Evolutionary conservation across 2,888 invertebrate species (phyloP), one percentile per base, ranked within the genome.

Genomic region (Pammene fasciana): DNA sequence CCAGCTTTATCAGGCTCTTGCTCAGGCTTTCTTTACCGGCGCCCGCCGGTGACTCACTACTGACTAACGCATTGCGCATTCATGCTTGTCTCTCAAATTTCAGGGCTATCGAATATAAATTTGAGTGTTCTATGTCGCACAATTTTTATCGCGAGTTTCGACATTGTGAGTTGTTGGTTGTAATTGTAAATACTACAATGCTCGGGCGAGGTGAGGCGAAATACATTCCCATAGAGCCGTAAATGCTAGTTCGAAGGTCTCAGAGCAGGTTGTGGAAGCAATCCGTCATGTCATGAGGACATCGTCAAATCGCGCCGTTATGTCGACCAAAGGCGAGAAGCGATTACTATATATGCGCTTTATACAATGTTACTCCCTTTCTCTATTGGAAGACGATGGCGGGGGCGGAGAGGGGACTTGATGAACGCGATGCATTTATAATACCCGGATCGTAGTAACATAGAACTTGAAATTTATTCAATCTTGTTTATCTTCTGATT

Each of bases 41-140:
- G 73, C 78, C 77, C 75, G 74, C 75, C 74, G 75, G 73, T 90
- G 90, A 91, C 85, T 91, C 90, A 90, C 80, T 81, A 78, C 84
- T 87, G 88, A 88, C 79, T 88, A 88, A 70, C 50, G 65, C 65
- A 54, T 60, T 65, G 65, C 65, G 57, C 59, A 60, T 60, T 62
- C 64, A 64, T 56, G 54, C 50, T 50, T 65, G 59, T 60, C 54
- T 61, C 54, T 61, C 60, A 38, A 61, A 43, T 59, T 61, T 60
- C 60, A 70, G 70, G 56, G 59, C 60, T 43, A 59, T 55, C 34
- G 34, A 64, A 46, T 50, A n/a, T 9, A 10, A 36, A 48, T 52
- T 60, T 36, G 52, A 52, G 34, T 45, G 55, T n/a, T 54, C 59
- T 54, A 46, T 18, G 45, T 16, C 10, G 13, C 26, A 46, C 38